These are phyloP conservation scores for Macaca mulatta DNA, from an alignment of 2,113 vertebrate species.

Conservation along the genomic window DNA sequence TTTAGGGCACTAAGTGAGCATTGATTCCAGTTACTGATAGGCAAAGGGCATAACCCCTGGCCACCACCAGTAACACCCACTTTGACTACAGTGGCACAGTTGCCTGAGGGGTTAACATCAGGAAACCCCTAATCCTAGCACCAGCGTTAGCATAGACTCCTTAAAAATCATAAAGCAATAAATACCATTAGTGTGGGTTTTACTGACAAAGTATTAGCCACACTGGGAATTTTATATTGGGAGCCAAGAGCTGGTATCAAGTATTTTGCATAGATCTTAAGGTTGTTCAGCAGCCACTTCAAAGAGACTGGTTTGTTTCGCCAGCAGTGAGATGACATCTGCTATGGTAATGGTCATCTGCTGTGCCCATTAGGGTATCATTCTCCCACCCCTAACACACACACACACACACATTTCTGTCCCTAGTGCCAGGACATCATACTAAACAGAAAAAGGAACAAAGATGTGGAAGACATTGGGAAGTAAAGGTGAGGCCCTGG, in stretches of 20 bases:
- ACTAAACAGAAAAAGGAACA: background rate
- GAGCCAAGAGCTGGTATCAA: background rate
- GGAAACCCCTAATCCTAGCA: background rate
- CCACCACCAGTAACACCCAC: background rate
- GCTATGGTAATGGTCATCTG: background rate
- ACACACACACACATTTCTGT: background rate
- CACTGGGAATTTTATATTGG: background rate
- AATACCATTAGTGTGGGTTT: background rate
- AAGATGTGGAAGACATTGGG: background rate
- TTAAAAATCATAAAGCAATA: slow-evolving; percentile 57
- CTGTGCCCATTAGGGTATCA: background rate
- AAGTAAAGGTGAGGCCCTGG: background rate
- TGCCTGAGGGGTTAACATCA: background rate
- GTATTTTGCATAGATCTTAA: slow-evolving; percentile 15
- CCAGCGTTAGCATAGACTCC: background rate
- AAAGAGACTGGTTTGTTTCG: background rate
- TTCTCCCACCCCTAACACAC: background rate
- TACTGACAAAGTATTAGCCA: slow-evolving; percentile 38
- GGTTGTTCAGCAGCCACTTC: background rate
- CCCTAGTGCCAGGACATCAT: background rate
- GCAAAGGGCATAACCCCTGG: background rate
- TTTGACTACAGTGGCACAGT: background rate
- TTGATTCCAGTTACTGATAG: background rate
- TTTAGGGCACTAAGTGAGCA: slow-evolving; percentile 38
- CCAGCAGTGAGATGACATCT: background rate